Evolutionary conservation across 2,797 vertebrate species (phyloP).

Genomic region (Chelidonichthys spinosus): DNA sequence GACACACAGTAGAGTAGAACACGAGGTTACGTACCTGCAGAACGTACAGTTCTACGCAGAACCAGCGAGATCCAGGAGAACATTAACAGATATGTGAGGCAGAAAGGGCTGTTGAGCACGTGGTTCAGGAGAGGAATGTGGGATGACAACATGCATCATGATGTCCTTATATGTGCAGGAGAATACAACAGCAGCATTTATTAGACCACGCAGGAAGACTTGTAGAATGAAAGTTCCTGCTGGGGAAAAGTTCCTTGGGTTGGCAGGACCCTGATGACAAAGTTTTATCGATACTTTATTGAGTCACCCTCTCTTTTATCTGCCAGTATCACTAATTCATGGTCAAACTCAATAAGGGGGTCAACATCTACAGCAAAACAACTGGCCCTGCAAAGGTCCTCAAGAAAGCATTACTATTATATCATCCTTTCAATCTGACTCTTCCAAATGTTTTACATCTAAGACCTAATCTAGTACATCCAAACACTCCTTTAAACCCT

Average conservation of each 20-base stretch:
- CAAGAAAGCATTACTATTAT: no score
- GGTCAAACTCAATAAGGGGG: background rate
- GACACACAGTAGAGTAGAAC: background rate
- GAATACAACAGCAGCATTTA: no score
- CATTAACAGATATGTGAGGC: background rate
- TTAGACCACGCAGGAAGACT: no score
- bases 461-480: no score
- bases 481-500: background rate
- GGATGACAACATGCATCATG: background rate
- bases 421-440: conserved; percentile 1
- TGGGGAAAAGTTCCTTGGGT: no score
- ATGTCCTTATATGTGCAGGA: no score
- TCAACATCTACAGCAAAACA: background rate
- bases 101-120: background rate
- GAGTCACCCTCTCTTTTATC: background rate
- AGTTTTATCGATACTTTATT: background rate
- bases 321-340: background rate
- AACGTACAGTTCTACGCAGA: no score
- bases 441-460: conserved; percentile 12
- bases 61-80: no score
- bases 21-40: no score
- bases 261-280: no score
- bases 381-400: background rate
- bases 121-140: background rate
- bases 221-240: no score